Evolutionary conservation across 2,888 invertebrate species (phyloP), one percentile per base, ranked within the genome.

Genomic region (Azorinus chamasolen): DNA sequence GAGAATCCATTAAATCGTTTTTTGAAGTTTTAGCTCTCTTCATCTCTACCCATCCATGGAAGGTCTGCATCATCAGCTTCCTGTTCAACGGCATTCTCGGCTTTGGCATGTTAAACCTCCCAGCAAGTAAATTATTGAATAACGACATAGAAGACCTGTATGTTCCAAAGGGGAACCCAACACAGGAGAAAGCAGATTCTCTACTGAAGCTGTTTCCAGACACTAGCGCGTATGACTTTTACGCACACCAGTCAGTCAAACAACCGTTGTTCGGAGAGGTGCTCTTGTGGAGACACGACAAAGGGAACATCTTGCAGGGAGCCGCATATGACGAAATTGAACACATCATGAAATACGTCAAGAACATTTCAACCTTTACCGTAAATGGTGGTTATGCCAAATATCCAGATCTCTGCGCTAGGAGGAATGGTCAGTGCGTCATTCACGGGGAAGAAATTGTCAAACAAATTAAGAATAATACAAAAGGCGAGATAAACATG

Each of bases 81-180:
- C 22, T 77, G 16, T 39, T 77, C 45, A 65, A 77, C 20, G 62
- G 64, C 18, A 20, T 77, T 6, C 58, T 77, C 16, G 77, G 77
- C 1, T 24, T 77, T 5, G 71, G 66, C 2, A 61, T 77, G 43
- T 24, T 77, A 3, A 65, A 65, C n/a, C 43, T 72, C 5, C 59
- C 58, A 20, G 51, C 68, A 1, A 74, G 57, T 18, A 66, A 68
- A 24, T 39, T 55, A 4, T 39, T 78, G 32, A 73, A 78, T 22
- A 78, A 78, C 25, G 63, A 73, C 55, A 78, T 78, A 20, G 68
- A 68, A 37, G 72, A 77, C 14, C 25, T 77, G 5, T 77, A 72
- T 59, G 53, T 72, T 14, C 77, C 77, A 12, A 59, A 58, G 5
- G 51, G 55, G 10, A 53, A 46, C 3, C 63, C 50, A 20, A 77